Evolutionary conservation across 2,113 vertebrate species (phyloP).

Genomic region (Marmota flaviventris): DNA sequence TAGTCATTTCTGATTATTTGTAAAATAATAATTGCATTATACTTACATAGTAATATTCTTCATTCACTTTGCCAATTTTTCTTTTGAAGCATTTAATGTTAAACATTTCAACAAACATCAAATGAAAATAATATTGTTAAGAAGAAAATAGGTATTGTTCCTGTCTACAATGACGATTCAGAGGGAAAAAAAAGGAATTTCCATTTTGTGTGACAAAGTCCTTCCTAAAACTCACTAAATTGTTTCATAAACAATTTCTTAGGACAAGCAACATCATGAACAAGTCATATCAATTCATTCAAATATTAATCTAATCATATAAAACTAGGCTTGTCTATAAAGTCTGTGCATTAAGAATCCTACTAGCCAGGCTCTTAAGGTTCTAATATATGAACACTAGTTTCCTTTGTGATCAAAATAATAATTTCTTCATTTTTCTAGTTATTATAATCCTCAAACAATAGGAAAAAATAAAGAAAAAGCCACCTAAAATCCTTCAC

Average conservation of each 20-base stretch:
- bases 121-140: background rate
- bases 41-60: constrained; percentile 21
- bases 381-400: background rate
- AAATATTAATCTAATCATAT: constrained; percentile 26
- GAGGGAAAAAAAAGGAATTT: background rate
- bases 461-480: constrained; percentile 51
- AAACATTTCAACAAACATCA: constrained; percentile 31
- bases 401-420: constrained; percentile 21
- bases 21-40: constrained; percentile 17
- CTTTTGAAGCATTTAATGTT: background rate
- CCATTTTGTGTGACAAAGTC: constrained; percentile 3
- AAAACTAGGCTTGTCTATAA: background rate
- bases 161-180: background rate
- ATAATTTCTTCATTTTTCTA: background rate
- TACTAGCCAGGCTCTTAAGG: background rate
- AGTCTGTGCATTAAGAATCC: background rate
- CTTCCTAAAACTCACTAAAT: constrained; percentile 37
- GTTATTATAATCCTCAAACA: background rate
- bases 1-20: background rate
- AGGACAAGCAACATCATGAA: background rate
- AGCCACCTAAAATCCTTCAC: background rate
- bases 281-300: background rate
- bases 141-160: background rate
- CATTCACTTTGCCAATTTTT: constrained; percentile 29
- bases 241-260: background rate